Conservation (phyloP, 2,113 vertebrate genomes). For the Aspidoscelis tigris region DNA sequence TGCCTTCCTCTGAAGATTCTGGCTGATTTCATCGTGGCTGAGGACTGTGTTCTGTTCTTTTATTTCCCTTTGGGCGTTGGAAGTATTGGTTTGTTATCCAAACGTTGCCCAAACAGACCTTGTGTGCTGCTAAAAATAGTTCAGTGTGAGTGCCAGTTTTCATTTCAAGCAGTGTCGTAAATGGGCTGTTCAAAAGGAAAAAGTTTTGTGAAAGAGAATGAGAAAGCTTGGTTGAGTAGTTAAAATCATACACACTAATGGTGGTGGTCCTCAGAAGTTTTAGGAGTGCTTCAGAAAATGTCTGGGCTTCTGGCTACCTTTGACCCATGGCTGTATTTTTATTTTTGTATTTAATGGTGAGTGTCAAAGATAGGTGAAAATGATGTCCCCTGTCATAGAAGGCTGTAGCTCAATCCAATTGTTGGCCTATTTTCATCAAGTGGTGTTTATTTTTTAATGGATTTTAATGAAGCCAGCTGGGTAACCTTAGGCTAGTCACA, state of each 20-base stretch:
- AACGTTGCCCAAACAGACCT: slow-evolving; percentile 29
- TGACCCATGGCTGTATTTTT: not conserved
- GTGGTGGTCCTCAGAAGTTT: not conserved
- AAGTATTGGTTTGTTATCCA: slow-evolving; percentile 22
- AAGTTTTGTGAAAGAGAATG: not conserved
- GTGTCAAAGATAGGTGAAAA: not conserved
- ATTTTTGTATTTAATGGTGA: not conserved
- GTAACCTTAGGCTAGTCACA: no score
- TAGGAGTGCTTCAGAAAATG: not conserved
- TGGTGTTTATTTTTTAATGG: not conserved
- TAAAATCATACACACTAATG: not conserved
- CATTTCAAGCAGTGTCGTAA: slow-evolving; percentile 16
- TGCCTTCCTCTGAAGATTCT: not conserved
- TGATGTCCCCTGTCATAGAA: not conserved
- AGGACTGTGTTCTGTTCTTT: not conserved
- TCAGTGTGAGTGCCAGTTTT: slow-evolving; percentile 13
- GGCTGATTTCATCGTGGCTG: not conserved
- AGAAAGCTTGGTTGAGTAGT: not conserved
- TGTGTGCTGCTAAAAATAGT: slow-evolving; percentile 29
- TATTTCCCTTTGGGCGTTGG: slow-evolving; percentile 20
- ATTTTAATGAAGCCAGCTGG: not conserved
- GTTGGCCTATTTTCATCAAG: not conserved
- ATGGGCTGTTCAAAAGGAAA: slow-evolving; percentile 8
- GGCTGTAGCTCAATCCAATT: not conserved
- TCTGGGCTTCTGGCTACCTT: not conserved